Base-by-base conservation (phyloP, 2,797 vertebrate genomes). In the Periparus ater region DNA sequence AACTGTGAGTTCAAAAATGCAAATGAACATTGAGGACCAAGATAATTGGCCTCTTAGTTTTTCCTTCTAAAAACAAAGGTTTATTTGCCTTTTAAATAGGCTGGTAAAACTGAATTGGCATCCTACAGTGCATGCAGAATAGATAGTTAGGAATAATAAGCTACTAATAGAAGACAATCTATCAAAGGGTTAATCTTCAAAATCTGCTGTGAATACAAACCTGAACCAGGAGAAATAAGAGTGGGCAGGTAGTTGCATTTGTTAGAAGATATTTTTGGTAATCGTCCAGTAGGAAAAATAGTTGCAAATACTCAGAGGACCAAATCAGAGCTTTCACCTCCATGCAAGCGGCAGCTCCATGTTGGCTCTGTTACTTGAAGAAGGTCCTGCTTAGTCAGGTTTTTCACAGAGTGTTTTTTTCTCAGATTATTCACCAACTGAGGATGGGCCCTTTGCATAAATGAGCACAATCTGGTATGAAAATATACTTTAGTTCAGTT, bases 41-140 rank as follows among this genome's bases (percentile, higher is more conserved):
- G 51, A 85, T 96, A 96, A 96, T 93, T 96, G 94, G 66, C 73
- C 83, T 94, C 97, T 96, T 95, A 94, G 93, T 88, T 96, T 95
- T 94, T 91, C 40, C 72, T 95, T 96, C 77, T 74, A 90, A 93
- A 97, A 97, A 83, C 68, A 95, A 96, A 92, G 65, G 50, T 93
- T 95, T 97, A 73, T 97, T 97, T 97, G 73, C 65, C 94, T 95
- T 97, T 97, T 96, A 97, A 97, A 96, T 95, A 86, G 89, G 29
- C 68, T 77, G 82, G 50, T 95, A 92, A 96, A 97, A 94, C 96
- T 55, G 92, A 97, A 94, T 76, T 94, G 84, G 92, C 91, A 95
- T 81, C 85, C 78, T 84, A 36, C 72, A 50, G 81, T 91, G 81
- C 86, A 60, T 67, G 68, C 74, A 89, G 93, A 95, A 80, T 85